These are phyloP conservation scores for Sebastes matsubarae DNA, from an alignment of 2,797 vertebrate genomes.

Conservation along the genomic window DNA sequence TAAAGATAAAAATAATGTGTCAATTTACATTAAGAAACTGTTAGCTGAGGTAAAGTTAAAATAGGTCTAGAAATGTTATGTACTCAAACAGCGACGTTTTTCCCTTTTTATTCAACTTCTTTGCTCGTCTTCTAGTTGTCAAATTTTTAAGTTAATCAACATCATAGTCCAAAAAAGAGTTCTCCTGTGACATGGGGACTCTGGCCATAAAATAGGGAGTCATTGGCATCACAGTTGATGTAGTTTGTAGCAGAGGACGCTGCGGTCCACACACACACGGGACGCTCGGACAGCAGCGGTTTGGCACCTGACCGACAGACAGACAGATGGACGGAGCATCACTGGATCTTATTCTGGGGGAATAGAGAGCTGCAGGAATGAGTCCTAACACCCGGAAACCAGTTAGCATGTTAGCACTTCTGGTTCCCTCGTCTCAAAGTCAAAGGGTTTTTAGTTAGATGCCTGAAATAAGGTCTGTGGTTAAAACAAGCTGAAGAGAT, in stretches of 20 bases:
- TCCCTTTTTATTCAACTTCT: constrained; percentile 74
- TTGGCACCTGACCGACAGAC: constrained; percentile 65
- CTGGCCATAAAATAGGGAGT: constrained; percentile 87
- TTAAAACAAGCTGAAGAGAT: no score
- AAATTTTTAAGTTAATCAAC: constrained; percentile 67
- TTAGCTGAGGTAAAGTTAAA: constrained; percentile 99
- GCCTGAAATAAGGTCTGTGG: no score
- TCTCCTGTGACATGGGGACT: constrained; percentile 76
- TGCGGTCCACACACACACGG: constrained; percentile 33
- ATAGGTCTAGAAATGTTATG: constrained; percentile 93
- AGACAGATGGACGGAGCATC: constrained; percentile 45
- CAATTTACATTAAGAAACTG: constrained; percentile 94
- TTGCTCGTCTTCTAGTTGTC: constrained; percentile 64
- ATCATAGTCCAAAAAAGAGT: constrained; percentile 67
- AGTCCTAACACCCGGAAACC: no score
- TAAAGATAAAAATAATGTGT: constrained; percentile 97
- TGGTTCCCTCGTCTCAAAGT: no score
- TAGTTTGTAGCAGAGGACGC: constrained; percentile 63
- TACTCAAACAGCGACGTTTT: constrained; percentile 87
- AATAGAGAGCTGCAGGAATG: not conserved
- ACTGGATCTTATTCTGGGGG: not conserved
- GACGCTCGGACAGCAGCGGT: constrained; percentile 44
- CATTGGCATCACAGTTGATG: constrained; percentile 76
- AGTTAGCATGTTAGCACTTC: no score
- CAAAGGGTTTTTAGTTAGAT: no score